Base-by-base conservation (phyloP, 2,888 invertebrate genomes). In the Drosophila siamana region DNA sequence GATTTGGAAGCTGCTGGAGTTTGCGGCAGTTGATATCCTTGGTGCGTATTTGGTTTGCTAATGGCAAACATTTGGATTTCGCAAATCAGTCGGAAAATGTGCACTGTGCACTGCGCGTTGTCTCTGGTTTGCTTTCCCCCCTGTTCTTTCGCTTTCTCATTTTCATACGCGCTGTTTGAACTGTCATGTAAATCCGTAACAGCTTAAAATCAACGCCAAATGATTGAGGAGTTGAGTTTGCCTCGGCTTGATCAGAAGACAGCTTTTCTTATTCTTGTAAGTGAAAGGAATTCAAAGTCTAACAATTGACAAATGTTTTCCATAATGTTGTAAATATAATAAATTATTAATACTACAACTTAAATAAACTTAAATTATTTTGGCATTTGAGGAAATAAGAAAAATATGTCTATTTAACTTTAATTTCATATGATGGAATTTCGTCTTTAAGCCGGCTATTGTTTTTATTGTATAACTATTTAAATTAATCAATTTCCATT, bases 41-140 rank as follows among this genome's bases (percentile, higher is more conserved):
- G 38, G 47, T 67, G 75, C 70, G 83, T 85, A 82, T 83, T 89
- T 85, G 85, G 83, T 87, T 85, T 85, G 88, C 86, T 87, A 89
- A 85, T 87, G 89, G 89, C 73, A 57, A 74, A 69, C 86, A 83
- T 85, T 85, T 86, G 80, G 88, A 71, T 82, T 77, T 72, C 69
- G 36, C 66, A 77, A 89, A 87, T 87, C 89, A 87, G 77, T 65
- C 69, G 82, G 88, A 89, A 87, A 89, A 84, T 88, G 52, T 41
- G 87, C 87, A 86, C 48, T 69, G 77, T 64, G 64, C 22, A 57
- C 16, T 33, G 38, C 40, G 24, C 22, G n/a, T 26, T 56, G n/a
- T 22, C 6, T 22, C 33, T 38, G 9, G 4, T 22, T 40, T 33
- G 9, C 24, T 36, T 33, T 11, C 15, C 11, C 4, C 3, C 11